Evolutionary conservation across 2,797 vertebrate species (phyloP), one percentile per base, ranked within the genome.

Genomic region (Iguana delicatissima): DNA sequence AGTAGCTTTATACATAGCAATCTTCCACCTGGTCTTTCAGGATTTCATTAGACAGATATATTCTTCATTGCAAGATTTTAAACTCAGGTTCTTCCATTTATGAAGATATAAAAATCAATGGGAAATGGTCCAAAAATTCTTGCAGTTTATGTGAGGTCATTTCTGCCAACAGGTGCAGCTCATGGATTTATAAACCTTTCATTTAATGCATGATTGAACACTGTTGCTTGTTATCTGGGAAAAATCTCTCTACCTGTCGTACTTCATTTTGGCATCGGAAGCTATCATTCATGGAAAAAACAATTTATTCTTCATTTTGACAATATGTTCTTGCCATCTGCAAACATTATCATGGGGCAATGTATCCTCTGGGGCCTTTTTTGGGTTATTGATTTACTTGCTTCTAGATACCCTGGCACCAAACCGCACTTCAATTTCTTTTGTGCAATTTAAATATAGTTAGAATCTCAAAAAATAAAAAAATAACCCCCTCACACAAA

Each of bases 341-440:
- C 85, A 93, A 93, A 86, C 62, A 50, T 3, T 46, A 6, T 5
- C 38, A 42, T 42, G 35, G 62, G 77, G 91, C 26, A 74, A 52
- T 62, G 83, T 76, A 74, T 81, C 32, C 20, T 59, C 13, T 24
- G 8, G 67, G 86, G 29, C 79, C 89, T 87, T 91, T 85, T 86
- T 80, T 72, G 92, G 89, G 35, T 52, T 93, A 74, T 83, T 80
- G 90, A 88, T 80, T 92, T 84, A 80, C 74, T 64, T 90, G 81
- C 50, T 84, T 92, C 92, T 92, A 85, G 52, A 83, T 59, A 50
- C 16, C 14, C 50, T 0, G 22, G 50, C 82, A 79, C 55, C n/a
- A 83, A 77, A n/a, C 88, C 87, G 85, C 6, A 73, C 80, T 93
- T 76, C 22, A 79, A 18, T 29, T 89, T 46, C 64, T 29, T 67